Evolutionary conservation across 2,797 vertebrate genomes (phyloP).

Genomic region (Danio albolineatus): DNA sequence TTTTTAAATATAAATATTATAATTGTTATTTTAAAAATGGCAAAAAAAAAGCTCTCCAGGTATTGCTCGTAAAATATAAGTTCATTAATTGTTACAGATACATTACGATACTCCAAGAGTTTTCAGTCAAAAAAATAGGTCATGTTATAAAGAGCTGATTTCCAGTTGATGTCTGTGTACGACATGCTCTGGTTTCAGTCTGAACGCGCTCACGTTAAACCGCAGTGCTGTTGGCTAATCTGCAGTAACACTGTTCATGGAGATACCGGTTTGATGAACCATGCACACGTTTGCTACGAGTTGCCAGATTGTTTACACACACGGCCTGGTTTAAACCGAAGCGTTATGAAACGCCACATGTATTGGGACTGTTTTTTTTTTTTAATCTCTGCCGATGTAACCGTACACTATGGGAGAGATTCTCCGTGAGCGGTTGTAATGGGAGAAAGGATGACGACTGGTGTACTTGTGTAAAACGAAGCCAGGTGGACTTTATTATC

Average conservation of each 20-base stretch:
- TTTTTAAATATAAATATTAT: slow-evolving; percentile 4
- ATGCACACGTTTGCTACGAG: slow-evolving; percentile 17
- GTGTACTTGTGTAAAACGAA: slow-evolving; percentile 77
- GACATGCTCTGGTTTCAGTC: slow-evolving; percentile 8
- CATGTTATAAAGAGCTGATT: slow-evolving; percentile 5
- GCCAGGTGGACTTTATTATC: slow-evolving; percentile 77
- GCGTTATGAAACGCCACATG: slow-evolving; percentile 33
- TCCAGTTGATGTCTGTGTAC: slow-evolving; percentile 25
- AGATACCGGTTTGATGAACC: slow-evolving; percentile 33
- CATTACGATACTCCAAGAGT: neutral
- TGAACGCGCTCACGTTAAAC: slow-evolving; percentile 6
- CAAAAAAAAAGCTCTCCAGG: neutral
- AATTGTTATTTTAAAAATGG: neutral
- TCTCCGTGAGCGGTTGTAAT: slow-evolving; percentile 60
- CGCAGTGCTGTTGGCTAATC: slow-evolving; percentile 25
- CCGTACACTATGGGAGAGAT: slow-evolving; percentile 46
- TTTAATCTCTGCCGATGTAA: slow-evolving; percentile 51
- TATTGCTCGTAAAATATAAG: neutral
- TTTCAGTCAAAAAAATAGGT: slow-evolving; percentile 10
- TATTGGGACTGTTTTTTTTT: slow-evolving; percentile 36
- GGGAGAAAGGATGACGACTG: slow-evolving; percentile 65
- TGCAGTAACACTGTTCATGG: slow-evolving; percentile 9
- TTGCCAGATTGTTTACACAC: slow-evolving; percentile 33
- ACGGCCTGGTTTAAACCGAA: slow-evolving; percentile 35
- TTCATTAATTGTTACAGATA: neutral